Evolutionary conservation across 2,113 vertebrate genomes (phyloP).

Genomic region (Hippotragus niger): DNA sequence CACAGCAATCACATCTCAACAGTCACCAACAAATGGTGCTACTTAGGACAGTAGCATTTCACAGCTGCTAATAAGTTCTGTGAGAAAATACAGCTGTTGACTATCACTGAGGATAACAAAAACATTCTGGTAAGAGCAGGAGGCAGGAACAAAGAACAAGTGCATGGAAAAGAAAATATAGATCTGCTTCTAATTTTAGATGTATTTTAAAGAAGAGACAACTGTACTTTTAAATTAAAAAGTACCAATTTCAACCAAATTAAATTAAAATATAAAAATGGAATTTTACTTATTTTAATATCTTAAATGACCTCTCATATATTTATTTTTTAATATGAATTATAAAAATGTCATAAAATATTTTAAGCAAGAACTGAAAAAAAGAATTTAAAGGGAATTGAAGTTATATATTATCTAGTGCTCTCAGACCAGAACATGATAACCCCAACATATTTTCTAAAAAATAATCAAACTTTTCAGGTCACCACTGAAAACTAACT

Average conservation of each 20-base stretch:
- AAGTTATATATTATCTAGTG: neutral
- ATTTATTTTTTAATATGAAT: neutral
- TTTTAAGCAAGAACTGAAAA: neutral
- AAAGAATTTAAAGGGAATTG: neutral
- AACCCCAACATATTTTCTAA: neutral
- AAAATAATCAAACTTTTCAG: neutral
- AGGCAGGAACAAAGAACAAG: neutral
- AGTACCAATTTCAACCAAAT: neutral
- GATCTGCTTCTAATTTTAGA: neutral
- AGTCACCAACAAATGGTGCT: constrained; percentile 41
- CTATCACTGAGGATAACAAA: neutral
- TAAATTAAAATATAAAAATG: neutral
- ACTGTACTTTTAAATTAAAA: neutral
- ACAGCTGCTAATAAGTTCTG: constrained; percentile 51
- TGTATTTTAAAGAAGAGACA: neutral
- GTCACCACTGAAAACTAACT: neutral
- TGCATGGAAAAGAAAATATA: neutral
- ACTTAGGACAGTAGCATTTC: constrained; percentile 56
- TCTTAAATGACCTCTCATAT: neutral
- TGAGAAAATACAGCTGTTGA: constrained; percentile 60
- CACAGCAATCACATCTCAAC: constrained; percentile 31
- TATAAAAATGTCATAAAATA: neutral
- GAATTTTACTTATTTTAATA: neutral
- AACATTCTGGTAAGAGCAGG: constrained; percentile 11
- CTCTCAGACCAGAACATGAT: neutral